Evolutionary conservation across 2,113 vertebrate genomes (phyloP).

Genomic region (Noctilio leporinus): DNA sequence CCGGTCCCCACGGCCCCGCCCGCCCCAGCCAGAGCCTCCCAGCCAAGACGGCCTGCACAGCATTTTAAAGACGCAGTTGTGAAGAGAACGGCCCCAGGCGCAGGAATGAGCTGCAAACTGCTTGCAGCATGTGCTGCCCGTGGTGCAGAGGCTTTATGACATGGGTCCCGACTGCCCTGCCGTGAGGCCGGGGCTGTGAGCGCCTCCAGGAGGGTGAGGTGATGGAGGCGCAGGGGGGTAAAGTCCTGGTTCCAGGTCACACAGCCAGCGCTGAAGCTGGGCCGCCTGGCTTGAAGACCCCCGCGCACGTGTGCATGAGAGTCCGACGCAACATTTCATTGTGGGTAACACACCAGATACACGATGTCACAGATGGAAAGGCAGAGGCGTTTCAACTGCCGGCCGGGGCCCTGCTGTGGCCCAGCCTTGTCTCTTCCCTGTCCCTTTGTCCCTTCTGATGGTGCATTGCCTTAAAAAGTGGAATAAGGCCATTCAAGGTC

Average conservation of each 20-base stretch:
- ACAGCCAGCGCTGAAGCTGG: background rate
- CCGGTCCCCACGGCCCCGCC: background rate
- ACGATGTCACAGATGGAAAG: background rate
- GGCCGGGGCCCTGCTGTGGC: background rate
- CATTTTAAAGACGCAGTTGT: background rate
- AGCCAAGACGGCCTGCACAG: background rate
- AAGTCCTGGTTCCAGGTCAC: background rate
- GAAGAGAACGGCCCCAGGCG: background rate
- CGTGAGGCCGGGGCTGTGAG: background rate
- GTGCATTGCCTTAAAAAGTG: too few relatives aligned
- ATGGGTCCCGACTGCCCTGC: background rate
- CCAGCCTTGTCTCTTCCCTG: too few relatives aligned
- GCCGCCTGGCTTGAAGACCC: background rate
- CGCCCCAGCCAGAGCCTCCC: background rate
- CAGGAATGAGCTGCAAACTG: background rate
- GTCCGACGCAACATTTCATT: background rate
- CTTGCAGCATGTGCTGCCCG: accelerated
- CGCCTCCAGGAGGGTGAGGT: background rate
- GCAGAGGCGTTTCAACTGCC: background rate
- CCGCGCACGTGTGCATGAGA: accelerated
- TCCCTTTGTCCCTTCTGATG: too few relatives aligned
- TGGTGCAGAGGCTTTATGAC: background rate
- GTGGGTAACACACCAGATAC: too few relatives aligned
- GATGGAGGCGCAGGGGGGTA: background rate
- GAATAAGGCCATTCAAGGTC: background rate